Conservation (phyloP, 1,140 invertebrate species). For the Brachionus plicatilis region DNA sequence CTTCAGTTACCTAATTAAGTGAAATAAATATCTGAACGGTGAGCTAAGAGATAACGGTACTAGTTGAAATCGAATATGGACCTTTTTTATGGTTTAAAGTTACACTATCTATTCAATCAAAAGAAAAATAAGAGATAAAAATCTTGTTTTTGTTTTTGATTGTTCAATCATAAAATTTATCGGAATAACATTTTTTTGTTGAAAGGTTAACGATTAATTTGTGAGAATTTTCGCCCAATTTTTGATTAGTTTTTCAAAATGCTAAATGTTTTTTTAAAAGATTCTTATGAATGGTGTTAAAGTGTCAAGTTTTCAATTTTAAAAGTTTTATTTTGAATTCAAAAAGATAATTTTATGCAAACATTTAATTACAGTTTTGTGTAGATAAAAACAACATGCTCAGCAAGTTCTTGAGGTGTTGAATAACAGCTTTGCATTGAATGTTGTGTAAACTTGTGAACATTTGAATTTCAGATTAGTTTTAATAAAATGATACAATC, state of each 20-base stretch:
- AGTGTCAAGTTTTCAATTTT: conserved; percentile 2
- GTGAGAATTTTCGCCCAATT: not conserved
- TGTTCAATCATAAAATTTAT: conserved; percentile 22
- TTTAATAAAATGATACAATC: not conserved
- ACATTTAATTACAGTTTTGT: not conserved
- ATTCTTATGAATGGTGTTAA: not conserved
- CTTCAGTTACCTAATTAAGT: conserved; percentile 9
- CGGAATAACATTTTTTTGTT: not conserved
- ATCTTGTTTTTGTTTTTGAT: conserved; percentile 16
- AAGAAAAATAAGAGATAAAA: not conserved
- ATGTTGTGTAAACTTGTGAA: not conserved
- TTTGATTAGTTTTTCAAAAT: not conserved
- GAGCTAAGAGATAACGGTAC: conserved; percentile 2
- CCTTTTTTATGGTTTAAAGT: conserved; percentile 5
- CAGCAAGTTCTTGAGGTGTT: conserved; percentile 1
- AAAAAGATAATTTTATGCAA: not conserved
- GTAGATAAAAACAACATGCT: conserved; percentile 16
- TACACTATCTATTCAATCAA: conserved; percentile 19
- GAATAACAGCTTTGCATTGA: not conserved
- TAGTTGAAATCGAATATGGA: not conserved
- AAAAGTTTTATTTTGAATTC: not conserved
- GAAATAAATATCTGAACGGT: conserved; percentile 9
- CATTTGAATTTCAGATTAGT: not conserved
- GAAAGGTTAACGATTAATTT: not conserved
- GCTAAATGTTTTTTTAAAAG: not conserved